Evolutionary conservation across 2,797 vertebrate genomes (phyloP).

Genomic region (Cryptoprocta ferox): DNA sequence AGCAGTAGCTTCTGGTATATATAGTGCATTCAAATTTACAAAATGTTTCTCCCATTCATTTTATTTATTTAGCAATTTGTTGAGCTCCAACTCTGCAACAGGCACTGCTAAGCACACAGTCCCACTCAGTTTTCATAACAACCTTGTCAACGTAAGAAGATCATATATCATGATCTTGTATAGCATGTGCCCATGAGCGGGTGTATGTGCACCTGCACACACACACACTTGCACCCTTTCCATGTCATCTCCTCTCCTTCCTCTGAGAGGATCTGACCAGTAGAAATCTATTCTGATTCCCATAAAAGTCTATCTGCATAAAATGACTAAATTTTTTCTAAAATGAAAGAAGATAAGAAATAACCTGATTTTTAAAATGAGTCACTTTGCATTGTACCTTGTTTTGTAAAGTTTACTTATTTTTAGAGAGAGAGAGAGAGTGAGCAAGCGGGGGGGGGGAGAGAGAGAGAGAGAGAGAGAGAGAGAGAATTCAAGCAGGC

Average conservation of each 20-base stretch:
- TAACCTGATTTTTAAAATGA: not conserved
- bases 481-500: no score
- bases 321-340: conserved; percentile 5
- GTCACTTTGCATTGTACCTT: not conserved
- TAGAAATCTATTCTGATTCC: not conserved
- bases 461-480: no score
- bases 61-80: not conserved
- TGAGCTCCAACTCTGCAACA: not conserved
- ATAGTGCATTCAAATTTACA: not conserved
- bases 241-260: not conserved
- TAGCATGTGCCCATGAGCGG: not conserved
- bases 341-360: conserved; percentile 21
- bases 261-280: not conserved
- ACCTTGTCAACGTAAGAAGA: not conserved
- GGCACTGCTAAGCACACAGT: not conserved
- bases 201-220: no score
- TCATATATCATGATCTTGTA: not conserved
- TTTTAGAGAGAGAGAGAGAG: no score
- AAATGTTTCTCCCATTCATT: not conserved
- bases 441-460: no score
- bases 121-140: not conserved
- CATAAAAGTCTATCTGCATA: not conserved
- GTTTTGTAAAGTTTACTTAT: not conserved
- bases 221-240: not conserved
- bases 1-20: not conserved